Evolutionary conservation across 2,113 vertebrate species (phyloP), one percentile per base, ranked within the genome.

Genomic region (Nibea albiflora): DNA sequence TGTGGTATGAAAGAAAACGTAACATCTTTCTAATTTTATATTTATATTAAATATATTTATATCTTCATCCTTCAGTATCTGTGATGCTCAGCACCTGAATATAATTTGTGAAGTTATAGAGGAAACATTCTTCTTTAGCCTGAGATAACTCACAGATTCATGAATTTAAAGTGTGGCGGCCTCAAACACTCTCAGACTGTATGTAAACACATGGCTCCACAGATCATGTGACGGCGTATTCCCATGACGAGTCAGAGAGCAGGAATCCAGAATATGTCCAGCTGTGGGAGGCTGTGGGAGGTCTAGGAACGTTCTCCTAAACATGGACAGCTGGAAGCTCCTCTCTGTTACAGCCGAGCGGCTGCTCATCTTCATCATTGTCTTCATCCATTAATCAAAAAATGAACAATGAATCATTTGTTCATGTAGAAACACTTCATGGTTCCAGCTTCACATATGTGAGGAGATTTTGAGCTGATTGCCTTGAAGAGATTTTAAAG

Each of bases 231-330:
- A 84, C 76, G 3, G 26, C 9, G 17, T 58, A 20, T 93, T 95
- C 89, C 89, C 91, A 89, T 81, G 80, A 49, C 82, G 75, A 92
- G 83, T 92, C 86, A 90, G 73, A 46, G 70, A 39, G 68, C 67
- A 90, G 92, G 93, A 93, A 94, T 94, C 78, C 89, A 68, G 88
- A 80, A 52, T 73, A 89, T 89, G 88, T 91, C 88, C 88, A 84
- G 88, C 91, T 92, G 92, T 89, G 66, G 77, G 74, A 67, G 69
- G 68, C 78, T 54, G 81, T 73, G 75, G 60, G 72, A 80, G 84
- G 53, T 83, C 87, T 89, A 85, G 81, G 87, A 90, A 75, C 39
- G 39, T 74, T 69, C 76, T 58, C 65, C 77, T 46, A 19, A 68
- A 83, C 70, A 71, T 46, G 42, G 85, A 89, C 90, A 90, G 81